Conservation (phyloP, 2,888 invertebrate genomes). For the Eristalis pertinax region DNA sequence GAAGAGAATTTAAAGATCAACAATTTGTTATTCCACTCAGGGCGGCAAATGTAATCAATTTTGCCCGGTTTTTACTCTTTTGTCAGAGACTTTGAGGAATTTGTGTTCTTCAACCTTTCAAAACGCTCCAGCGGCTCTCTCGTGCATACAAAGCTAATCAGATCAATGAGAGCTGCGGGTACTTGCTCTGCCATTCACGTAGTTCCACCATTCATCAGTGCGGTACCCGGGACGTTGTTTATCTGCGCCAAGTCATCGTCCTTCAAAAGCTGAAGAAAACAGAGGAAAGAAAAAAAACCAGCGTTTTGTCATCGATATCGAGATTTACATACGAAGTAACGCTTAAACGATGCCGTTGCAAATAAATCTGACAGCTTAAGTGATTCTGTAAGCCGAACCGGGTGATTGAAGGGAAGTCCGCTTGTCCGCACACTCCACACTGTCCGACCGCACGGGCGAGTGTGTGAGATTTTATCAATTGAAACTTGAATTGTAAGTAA, state of each 20-base stretch:
- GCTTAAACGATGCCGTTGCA: neutral
- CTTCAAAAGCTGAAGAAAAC: constrained; percentile 15
- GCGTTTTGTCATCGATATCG: constrained; percentile 40
- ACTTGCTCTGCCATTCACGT: constrained; percentile 55
- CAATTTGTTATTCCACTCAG: constrained; percentile 58
- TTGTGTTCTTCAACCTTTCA: constrained; percentile 14
- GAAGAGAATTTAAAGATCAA: constrained; percentile 14
- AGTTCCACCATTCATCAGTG: constrained; percentile 58
- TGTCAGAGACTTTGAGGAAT: neutral
- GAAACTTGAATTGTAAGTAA: neutral
- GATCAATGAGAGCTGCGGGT: constrained; percentile 51
- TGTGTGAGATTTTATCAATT: neutral
- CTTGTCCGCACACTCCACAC: neutral
- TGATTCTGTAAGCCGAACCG: neutral
- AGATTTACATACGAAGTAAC: constrained; percentile 16
- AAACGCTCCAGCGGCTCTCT: neutral
- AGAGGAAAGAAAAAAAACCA: neutral
- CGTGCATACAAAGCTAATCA: constrained; percentile 49
- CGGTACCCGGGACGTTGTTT: constrained; percentile 1
- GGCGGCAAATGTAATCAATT: constrained; percentile 25
- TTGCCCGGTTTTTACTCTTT: neutral
- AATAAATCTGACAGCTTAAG: constrained; percentile 17
- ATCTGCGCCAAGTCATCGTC: constrained; percentile 63
- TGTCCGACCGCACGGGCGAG: neutral
- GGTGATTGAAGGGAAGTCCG: neutral